These are phyloP conservation scores for Pipistrellus nathusii DNA, from an alignment of 2,797 vertebrate genomes.

Conservation along the genomic window DNA sequence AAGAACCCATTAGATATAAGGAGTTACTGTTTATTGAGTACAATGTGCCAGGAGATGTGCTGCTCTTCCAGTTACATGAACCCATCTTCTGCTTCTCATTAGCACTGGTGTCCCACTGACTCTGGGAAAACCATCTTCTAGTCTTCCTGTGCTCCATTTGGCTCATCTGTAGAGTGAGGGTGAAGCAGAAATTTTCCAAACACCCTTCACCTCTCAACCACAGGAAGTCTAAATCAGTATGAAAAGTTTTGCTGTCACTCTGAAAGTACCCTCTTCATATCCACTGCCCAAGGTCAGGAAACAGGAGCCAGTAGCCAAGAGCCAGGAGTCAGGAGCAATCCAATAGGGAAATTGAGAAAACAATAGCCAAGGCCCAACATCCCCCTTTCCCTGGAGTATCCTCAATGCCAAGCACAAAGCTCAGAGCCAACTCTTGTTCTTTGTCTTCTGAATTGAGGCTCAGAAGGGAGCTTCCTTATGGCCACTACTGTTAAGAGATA, in stretches of 20 bases:
- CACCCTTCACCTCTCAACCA: not conserved
- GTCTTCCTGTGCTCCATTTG: not conserved
- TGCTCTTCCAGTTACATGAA: not conserved
- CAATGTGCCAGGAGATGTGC: not conserved
- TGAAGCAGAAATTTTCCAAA: not conserved
- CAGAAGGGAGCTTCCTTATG: not conserved
- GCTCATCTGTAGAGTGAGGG: not conserved
- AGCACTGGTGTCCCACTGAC: not conserved
- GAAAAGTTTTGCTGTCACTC: not conserved
- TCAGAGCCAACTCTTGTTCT: not conserved
- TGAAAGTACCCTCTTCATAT: not conserved
- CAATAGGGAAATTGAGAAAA: not conserved
- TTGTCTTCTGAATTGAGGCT: not conserved
- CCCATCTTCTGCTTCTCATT: not conserved
- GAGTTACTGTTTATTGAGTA: not conserved
- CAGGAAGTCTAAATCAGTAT: not conserved
- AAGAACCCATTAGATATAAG: not conserved
- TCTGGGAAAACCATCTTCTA: not conserved
- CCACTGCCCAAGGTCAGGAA: not conserved
- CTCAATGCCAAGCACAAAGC: not conserved
- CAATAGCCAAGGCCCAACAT: not conserved
- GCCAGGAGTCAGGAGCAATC: not conserved
- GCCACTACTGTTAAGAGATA: not conserved
- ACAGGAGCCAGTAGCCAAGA: too few species aligned
- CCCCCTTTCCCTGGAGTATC: not conserved